Evolutionary conservation across 2,797 vertebrate species (phyloP), one percentile per base, ranked within the genome.

Genomic region (Masticophis lateralis): DNA sequence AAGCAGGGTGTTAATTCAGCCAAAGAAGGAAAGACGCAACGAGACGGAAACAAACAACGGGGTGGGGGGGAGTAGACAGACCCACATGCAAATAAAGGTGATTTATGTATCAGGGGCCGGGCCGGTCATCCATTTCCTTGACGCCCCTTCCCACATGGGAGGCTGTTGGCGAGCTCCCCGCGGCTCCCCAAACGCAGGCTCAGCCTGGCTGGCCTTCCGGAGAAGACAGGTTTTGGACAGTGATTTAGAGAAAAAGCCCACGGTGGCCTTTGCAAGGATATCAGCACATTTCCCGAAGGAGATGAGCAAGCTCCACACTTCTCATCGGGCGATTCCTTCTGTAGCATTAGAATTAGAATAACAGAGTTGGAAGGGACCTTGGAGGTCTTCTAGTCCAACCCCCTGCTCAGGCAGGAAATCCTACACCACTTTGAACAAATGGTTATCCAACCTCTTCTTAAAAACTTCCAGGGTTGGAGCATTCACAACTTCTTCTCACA

Each of bases 301-400:
- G 93, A 96, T 89, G 96, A 95, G 95, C 96, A 92, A 95, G 95
- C 94, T 97, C 94, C 95, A 95, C 95, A 94, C 92, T 94, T 97
- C 93, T 97, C 96, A 97, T 69, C 95, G 92, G 95, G 91, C 95
- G 93, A 28, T 25, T 61, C 60, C 25, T 61, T 27, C 25, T 28
- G 25, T 4, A 27, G 60, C 3, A 61, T 61, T 61, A 61, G 9
- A 27, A 61, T 61, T 12, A 28, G 60, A 61, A 61, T 18, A 59
- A 59, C 5, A 59, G 57, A 20, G 18, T 59, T 59, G 57, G 57
- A 7, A 59, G 57, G 57, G 18, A 7, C 18, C 16, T 57, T 57
- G 57, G 57, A 57, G 57, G 18, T 59, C 57, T 20, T 59, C 57
- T 59, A 59, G 18, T 20, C 57, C 57, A 59, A 59, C 57, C 57